Conservation (phyloP, 2,797 vertebrate genomes). For the Cirrhinus molitorella region DNA sequence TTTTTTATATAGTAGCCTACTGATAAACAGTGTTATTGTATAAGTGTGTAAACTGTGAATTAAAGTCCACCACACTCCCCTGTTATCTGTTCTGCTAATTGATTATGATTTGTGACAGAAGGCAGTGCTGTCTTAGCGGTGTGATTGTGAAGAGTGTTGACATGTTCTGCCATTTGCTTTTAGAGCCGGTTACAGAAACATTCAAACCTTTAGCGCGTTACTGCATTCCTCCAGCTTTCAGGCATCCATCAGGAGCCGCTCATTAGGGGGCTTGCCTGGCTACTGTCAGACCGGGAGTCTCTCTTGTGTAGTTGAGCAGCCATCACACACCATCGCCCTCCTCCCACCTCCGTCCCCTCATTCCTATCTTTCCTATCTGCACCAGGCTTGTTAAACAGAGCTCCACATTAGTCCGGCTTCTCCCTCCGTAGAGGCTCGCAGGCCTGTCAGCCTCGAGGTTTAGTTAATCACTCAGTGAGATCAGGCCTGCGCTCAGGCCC, state of each 20-base stretch:
- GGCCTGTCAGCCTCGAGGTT: constrained; percentile 83
- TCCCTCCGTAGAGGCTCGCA: constrained; percentile 72
- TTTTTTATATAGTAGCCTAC: too few species aligned
- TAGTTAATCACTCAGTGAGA: constrained; percentile 85
- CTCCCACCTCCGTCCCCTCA: constrained; percentile 52
- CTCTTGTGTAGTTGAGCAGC: constrained; percentile 55
- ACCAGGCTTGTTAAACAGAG: constrained; percentile 70
- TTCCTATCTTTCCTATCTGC: constrained; percentile 37
- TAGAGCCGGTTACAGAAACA: constrained; percentile 23
- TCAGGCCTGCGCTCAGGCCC: constrained; percentile 72
- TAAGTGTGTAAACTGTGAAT: not conserved
- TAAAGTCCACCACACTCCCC: not conserved
- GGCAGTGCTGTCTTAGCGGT: not conserved
- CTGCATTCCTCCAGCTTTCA: constrained; percentile 48
- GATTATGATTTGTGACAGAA: constrained; percentile 12
- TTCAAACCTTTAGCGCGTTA: constrained; percentile 42
- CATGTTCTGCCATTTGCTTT: constrained; percentile 17
- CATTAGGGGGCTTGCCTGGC: constrained; percentile 76
- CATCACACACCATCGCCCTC: constrained; percentile 63
- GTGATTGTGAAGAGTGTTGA: constrained; percentile 27
- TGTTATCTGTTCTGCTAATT: constrained; percentile 1
- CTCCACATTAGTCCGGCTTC: constrained; percentile 70
- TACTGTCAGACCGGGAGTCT: constrained; percentile 69
- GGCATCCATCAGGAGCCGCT: constrained; percentile 60
- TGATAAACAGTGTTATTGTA: too few species aligned